A percentile compares a stretch with the other conserved stretches of the same genome.
These are phyloP conservation scores for Craseonycteris thonglongyai DNA, from an alignment of 2,113 vertebrate species.

Conservation along the genomic window DNA sequence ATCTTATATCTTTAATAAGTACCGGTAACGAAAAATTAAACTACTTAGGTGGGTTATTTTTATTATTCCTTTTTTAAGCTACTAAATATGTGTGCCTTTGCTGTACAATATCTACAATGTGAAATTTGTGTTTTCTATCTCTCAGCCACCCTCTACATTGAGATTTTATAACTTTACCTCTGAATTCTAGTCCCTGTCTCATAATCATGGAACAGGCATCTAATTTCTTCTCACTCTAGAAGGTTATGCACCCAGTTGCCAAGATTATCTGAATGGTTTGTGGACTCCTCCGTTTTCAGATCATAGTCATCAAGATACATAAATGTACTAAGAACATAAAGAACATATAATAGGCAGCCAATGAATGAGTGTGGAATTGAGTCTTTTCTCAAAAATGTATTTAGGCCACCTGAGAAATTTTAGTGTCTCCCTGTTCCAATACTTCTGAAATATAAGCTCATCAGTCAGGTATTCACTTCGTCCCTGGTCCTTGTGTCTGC, in stretches of 20 bases:
- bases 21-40: neutral
- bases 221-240: neutral
- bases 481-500: neutral
- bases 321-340: neutral
- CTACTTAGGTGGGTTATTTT: neutral
- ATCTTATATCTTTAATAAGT: neutral
- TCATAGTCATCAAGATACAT: neutral
- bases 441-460: neutral
- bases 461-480: neutral
- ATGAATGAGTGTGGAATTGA: neutral
- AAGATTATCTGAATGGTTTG: neutral
- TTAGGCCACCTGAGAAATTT: neutral
- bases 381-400: neutral
- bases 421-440: neutral
- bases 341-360: neutral
- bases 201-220: neutral
- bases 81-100: neutral
- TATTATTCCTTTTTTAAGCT: neutral
- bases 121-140: neutral
- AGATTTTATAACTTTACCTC: neutral
- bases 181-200: neutral
- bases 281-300: neutral
- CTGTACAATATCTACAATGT: neutral
- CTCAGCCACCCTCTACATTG: neutral
- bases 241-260: neutral